Evolutionary conservation across 2,797 vertebrate species (phyloP), one percentile per base, ranked within the genome.

Genomic region (Leuciscus waleckii): DNA sequence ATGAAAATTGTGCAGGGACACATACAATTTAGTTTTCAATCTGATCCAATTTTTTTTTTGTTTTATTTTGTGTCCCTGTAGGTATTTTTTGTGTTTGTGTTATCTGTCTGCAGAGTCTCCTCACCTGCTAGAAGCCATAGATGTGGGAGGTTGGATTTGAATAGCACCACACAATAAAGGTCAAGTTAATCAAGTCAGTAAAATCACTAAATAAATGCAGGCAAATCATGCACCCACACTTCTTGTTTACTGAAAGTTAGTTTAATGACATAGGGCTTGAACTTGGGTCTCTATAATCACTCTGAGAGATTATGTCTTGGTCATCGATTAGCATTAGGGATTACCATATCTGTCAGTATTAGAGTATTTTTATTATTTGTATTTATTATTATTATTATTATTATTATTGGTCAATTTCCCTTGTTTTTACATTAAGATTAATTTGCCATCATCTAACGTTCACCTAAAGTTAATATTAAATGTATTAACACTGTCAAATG

Each of bases 101-200:
- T 49, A 32, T 74, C 71, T 32, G 46, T 75, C 46, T 51, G 17
- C 17, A 35, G 26, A 32, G 46, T 35, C 17, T 51, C 46, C 17
- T 35, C 71, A 75, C 29, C 73, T 75, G 19, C 17, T 54, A 51
- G 17, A 75, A 75, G 35, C 10, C 46, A 61, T 26, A 43, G 17
- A 46, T 46, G 58, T 78, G 35, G 51, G 29, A 32, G 73, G 26
- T 11, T 46, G 10, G 3, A 79, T 79, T 65, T 19, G 14, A 79
- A 79, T 79, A 26, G 10, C 13, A 41, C 58, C 39, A 17, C 7
- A 32, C 16, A 3, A 39, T 46, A 79, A 79, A 79, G n/a, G n/a
- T 79, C 77, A 79, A 63, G 8, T 43, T 63, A 79, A 79, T 79
- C 54, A 63, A 63, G 61, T 35, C 41, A 65, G 19, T 49, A 79